Conservation (phyloP, 2,113 vertebrate genomes). For the Pipra filicauda region DNA sequence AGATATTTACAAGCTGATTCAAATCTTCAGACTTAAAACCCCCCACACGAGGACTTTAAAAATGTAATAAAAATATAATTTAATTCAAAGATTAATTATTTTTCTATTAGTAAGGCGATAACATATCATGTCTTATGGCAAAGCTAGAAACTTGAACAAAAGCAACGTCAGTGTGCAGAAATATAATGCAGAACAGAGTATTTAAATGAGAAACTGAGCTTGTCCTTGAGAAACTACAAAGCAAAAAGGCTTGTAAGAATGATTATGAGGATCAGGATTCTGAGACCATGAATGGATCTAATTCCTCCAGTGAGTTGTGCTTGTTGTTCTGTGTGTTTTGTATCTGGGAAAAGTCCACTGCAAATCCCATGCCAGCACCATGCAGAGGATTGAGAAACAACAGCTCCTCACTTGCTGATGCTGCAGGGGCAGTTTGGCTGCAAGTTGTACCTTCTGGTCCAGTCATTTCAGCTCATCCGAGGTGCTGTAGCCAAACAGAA, state of each 20-base stretch:
- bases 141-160: background rate
- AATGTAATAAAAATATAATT: background rate
- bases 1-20: background rate
- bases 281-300: background rate
- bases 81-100: background rate
- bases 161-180: background rate
- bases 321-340: background rate
- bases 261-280: background rate
- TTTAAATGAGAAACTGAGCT: background rate
- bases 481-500: background rate
- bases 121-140: background rate
- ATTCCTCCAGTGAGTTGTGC: background rate
- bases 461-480: background rate
- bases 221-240: background rate
- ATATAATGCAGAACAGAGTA: background rate
- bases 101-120: background rate
- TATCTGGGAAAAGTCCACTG: background rate
- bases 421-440: background rate
- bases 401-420: fast-evolving
- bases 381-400: fast-evolving
- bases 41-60: background rate
- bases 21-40: background rate
- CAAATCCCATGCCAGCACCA: background rate
- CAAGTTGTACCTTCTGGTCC: background rate
- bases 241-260: background rate